These are phyloP conservation scores for Theropithecus gelada DNA, from an alignment of 2,113 vertebrate genomes.

Conservation along the genomic window DNA sequence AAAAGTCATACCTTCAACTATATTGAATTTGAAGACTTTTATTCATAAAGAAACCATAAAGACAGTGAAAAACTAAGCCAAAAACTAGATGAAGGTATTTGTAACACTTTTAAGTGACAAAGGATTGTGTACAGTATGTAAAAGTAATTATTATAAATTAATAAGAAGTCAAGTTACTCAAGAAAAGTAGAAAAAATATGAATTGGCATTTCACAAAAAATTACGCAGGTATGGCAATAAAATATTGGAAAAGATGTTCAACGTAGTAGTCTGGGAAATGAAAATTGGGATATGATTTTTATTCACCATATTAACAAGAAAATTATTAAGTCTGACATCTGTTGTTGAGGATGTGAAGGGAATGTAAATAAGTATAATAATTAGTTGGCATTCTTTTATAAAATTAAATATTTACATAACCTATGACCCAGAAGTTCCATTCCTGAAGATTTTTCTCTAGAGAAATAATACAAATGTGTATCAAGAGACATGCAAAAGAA, in stretches of 20 bases:
- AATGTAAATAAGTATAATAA: background rate
- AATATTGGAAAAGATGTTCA: background rate
- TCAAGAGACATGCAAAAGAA: background rate
- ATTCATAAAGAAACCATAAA: background rate
- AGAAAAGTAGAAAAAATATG: background rate
- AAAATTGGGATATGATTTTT: background rate
- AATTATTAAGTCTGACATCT: background rate
- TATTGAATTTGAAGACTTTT: background rate
- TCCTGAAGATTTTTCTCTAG: background rate
- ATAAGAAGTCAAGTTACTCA: conserved; percentile 1
- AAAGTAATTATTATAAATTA: background rate
- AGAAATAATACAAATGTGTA: background rate
- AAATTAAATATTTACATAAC: background rate
- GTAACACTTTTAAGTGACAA: background rate
- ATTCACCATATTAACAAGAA: background rate
- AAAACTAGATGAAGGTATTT: background rate
- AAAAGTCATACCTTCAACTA: background rate
- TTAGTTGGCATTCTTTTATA: background rate
- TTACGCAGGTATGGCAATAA: background rate
- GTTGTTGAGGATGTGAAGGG: background rate
- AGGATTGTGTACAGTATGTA: background rate
- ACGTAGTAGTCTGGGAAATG: background rate
- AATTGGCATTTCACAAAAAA: background rate
- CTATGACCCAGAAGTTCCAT: background rate
- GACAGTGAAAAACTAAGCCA: background rate